Base-by-base conservation (phyloP, 2,888 invertebrate genomes). In the Drosophila pseudotalamancana region DNA sequence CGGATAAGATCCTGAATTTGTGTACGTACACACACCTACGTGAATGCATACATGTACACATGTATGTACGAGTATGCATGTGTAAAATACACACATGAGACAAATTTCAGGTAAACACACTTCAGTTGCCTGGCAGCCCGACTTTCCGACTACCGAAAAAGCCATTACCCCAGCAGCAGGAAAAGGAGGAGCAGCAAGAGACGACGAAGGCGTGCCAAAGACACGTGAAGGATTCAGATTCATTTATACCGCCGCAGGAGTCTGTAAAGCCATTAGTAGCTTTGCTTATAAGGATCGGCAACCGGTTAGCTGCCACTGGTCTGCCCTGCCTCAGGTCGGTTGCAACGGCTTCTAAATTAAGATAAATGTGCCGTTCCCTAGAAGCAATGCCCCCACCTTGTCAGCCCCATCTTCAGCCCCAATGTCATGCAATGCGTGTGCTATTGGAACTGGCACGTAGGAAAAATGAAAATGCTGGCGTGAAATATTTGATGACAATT, bases 181-280 rank as follows among this genome's bases (percentile, higher is more conserved):
- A 42, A 6, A 1, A 9, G 40, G 8, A 2, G 23, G 9, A 29
- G 25, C 25, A 25, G 25, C 25, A 16, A 25, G 14, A 18, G 43
- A 18, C 43, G 31, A 25, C 48, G 60, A 4, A 40, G 61, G 51
- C 68, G 54, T 77, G 74, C 74, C 77, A 83, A 81, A 87, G 87
- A 80, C 77, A 68, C 65, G 81, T 74, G 71, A 84, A 83, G 87
- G 74, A 81, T 80, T 74, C 68, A 46, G 77, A 84, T 87, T 84
- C 72, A 74, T 73, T 74, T 70, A 60, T 42, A 56, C 43, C 40
- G 61, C 56, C 42, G 51, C 55, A 21, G 51, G 37, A 51, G 62
- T 49, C 62, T 53, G 70, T 31, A 45, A 55, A 39, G 46, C 78
- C 84, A 81, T 80, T 81, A 77, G 74, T 67, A 50, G 60, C 40